Percentiles rank a stretch among this genome's conserved stretches.
Evolutionary conservation across 2,888 invertebrate genomes (phyloP).

Genomic region (Drosophila barbarae): DNA sequence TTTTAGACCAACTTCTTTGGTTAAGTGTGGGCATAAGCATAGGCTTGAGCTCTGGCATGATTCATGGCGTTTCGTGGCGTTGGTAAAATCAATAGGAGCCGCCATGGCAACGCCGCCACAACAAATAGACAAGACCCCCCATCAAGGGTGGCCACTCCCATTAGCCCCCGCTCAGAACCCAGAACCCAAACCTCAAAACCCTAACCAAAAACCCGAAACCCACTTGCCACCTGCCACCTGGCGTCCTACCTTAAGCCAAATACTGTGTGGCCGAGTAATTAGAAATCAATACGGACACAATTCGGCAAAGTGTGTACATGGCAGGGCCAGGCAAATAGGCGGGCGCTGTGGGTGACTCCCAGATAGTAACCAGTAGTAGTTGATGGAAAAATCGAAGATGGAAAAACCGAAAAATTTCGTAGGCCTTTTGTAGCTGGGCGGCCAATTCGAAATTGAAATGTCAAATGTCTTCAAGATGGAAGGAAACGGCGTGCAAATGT

Average conservation of each 20-base stretch:
- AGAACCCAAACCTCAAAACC: background rate
- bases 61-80: constrained; percentile 68
- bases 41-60: constrained; percentile 50
- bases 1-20: constrained; percentile 9
- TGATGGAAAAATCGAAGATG: constrained; percentile 24
- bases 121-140: constrained; percentile 56
- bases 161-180: background rate
- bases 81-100: constrained; percentile 67
- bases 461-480: constrained; percentile 53
- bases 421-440: constrained; percentile 16
- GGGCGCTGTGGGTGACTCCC: constrained; percentile 1
- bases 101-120: constrained; percentile 68
- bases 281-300: constrained; percentile 66
- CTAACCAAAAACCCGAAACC: background rate
- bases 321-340: constrained; percentile 12
- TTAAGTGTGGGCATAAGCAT: constrained; percentile 7
- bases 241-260: constrained; percentile 61
- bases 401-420: constrained; percentile 4
- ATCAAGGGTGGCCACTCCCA: constrained; percentile 22
- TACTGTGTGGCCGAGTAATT: constrained; percentile 55
- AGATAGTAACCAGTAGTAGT: background rate
- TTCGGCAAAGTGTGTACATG: constrained; percentile 42
- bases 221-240: constrained; percentile 21
- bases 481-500: constrained; percentile 39
- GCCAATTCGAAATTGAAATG: constrained; percentile 65